These are phyloP conservation scores for Maccullochella peelii DNA, from an alignment of 2,113 vertebrate species.

Conservation along the genomic window DNA sequence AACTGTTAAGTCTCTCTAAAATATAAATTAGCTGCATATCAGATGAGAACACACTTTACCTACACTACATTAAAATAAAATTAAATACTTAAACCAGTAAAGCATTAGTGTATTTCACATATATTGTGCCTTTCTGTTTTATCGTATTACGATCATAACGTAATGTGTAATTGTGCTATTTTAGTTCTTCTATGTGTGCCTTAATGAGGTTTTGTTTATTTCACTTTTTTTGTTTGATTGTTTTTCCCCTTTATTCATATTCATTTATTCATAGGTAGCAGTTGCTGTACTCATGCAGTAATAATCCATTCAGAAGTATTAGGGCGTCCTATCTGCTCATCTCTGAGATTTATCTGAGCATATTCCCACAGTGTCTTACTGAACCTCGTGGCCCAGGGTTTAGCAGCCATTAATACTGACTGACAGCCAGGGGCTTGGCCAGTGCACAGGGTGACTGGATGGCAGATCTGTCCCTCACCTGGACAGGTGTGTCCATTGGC, in stretches of 20 bases:
- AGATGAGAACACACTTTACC: background rate
- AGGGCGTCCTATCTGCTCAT: conserved; percentile 31
- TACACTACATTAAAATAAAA: background rate
- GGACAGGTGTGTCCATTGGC: conserved; percentile 60
- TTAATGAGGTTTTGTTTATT: background rate
- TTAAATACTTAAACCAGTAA: background rate
- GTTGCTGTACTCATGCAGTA: conserved; percentile 1
- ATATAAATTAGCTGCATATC: background rate
- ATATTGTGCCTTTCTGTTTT: background rate
- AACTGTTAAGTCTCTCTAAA: background rate
- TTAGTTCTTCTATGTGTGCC: background rate
- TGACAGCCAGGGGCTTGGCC: conserved; percentile 62
- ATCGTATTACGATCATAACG: background rate
- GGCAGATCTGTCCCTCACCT: conserved; percentile 67
- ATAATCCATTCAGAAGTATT: conserved; percentile 32
- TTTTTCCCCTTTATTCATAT: background rate
- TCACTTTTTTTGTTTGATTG: background rate
- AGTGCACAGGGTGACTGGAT: conserved; percentile 45
- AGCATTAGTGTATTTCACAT: background rate
- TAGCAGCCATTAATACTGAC: conserved; percentile 64
- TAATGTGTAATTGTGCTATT: background rate
- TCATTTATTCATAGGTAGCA: background rate
- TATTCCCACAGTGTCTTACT: conserved; percentile 59
- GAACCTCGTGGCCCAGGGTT: conserved; percentile 38
- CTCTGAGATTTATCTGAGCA: conserved; percentile 62